Base-by-base conservation (phyloP, 2,888 invertebrate genomes). In the Thecophora atra region DNA sequence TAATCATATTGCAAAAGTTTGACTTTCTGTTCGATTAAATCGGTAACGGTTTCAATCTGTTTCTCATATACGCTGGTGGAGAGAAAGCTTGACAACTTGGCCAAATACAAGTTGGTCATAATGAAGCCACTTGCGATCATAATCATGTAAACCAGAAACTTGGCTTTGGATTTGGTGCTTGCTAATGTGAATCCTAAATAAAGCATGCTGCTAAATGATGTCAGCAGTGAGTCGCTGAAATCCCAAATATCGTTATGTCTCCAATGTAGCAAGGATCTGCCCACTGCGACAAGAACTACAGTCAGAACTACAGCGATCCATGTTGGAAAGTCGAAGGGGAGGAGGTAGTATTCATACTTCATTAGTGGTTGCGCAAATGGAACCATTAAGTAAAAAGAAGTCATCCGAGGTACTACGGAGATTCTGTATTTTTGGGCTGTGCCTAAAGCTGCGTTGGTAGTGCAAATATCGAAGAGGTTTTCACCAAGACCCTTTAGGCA, bases 291-390 rank as follows among this genome's bases (percentile, higher is more conserved):
- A 1, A 63, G 44, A 0, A 70, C 13, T 6, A 73, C 21, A 0
- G 60, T 56, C 7, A 42, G 37, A 2, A 52, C 0, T 2, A 76
- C 62, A 17, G 56, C 51, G 8, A 47, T 42, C 76, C 76, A 77
- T 15, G 74, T 58, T n/a, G 42, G 21, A 0, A 26, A 1, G 13
- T 75, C 52, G 42, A 75, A 77, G 1, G 79, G 79, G 13, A 77
- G 69, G 5, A 76, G 66, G 11, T 79, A 78, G 62, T 79, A 79
- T 66, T 70, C 54, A 60, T 71, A 77, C 51, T 75, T 77, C 2
- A 76, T 75, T 26, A 79, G 74, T 15, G 75, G 75, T 13, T 54
- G 69, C 8, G 75, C 65, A 56, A 60, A 73, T 0, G 77, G 77
- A 7, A 77, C 77, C 71, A 76, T 71, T 0, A 75, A 52, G 44